These are phyloP conservation scores for Julus scanicus DNA, from an alignment of 2,888 invertebrate species.

Conservation along the genomic window DNA sequence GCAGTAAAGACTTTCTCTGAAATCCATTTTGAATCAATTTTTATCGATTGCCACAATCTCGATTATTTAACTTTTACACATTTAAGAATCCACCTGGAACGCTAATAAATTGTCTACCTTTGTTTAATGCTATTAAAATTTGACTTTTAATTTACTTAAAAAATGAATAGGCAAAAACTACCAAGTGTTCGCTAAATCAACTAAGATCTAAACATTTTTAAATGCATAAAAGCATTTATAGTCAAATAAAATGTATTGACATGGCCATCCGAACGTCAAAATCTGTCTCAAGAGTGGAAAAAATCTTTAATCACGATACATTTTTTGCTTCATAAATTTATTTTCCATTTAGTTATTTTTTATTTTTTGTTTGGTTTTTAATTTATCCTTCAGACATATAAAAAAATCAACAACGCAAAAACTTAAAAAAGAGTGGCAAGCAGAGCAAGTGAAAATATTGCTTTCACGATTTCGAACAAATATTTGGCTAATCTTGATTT, in stretches of 20 bases:
- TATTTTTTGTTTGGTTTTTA: not conserved
- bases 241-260: slow-evolving; percentile 7
- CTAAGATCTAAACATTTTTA: not conserved
- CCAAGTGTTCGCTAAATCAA: not conserved
- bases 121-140: slow-evolving; percentile 27
- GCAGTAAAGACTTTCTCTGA: not conserved
- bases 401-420: not conserved
- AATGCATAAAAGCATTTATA: not conserved
- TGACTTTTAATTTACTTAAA: not conserved
- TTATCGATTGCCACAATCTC: slow-evolving; percentile 27
- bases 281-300: not conserved
- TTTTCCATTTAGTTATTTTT: not conserved
- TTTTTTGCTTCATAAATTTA: not conserved
- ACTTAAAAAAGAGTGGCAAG: not conserved
- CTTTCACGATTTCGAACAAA: not conserved
- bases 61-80: slow-evolving; percentile 15
- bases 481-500: not conserved
- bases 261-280: not conserved
- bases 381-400: not conserved
- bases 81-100: not conserved
- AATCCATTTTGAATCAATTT: slow-evolving; percentile 16
- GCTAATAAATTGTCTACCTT: slow-evolving; percentile 7
- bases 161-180: not conserved
- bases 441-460: not conserved
- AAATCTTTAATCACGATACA: slow-evolving; percentile 29